Conservation (phyloP, 2,113 vertebrate genomes). For the Cygnus buccinator region DNA sequence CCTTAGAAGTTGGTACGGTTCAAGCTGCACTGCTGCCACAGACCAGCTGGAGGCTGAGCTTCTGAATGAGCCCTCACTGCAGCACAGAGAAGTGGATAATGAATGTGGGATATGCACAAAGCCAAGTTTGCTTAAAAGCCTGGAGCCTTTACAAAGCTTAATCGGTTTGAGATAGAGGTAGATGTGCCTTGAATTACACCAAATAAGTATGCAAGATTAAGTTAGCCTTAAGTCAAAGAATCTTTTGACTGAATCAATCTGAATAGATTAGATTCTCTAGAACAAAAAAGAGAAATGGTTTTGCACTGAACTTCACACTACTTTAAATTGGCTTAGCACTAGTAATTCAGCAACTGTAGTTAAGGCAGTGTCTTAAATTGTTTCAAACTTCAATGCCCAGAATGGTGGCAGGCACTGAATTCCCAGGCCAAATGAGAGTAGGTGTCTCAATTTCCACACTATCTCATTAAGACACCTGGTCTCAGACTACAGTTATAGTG, state of each 20-base stretch:
- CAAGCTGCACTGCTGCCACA: background rate
- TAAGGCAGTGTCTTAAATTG: background rate
- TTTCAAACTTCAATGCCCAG: background rate
- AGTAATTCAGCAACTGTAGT: background rate
- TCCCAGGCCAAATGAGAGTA: background rate
- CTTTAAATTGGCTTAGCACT: rapidly evolving
- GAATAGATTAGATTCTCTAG: background rate
- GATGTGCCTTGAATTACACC: background rate
- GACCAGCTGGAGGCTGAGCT: background rate
- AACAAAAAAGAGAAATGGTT: background rate
- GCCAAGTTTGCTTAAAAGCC: background rate
- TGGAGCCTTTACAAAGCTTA: background rate
- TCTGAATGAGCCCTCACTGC: background rate
- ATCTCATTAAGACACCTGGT: background rate
- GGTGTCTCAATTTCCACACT: background rate
- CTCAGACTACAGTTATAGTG: background rate
- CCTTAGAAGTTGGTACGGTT: background rate
- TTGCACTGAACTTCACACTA: background rate
- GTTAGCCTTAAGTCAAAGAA: background rate
- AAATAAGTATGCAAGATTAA: background rate
- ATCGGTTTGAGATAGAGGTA: background rate
- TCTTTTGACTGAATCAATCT: background rate
- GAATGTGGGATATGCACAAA: background rate
- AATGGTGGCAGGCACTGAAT: rapidly evolving
- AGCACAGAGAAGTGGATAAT: background rate